phyloP scores from a whole-genome alignment of 2,797 vertebrate genomes.

The Taenioides sp. region DNA sequence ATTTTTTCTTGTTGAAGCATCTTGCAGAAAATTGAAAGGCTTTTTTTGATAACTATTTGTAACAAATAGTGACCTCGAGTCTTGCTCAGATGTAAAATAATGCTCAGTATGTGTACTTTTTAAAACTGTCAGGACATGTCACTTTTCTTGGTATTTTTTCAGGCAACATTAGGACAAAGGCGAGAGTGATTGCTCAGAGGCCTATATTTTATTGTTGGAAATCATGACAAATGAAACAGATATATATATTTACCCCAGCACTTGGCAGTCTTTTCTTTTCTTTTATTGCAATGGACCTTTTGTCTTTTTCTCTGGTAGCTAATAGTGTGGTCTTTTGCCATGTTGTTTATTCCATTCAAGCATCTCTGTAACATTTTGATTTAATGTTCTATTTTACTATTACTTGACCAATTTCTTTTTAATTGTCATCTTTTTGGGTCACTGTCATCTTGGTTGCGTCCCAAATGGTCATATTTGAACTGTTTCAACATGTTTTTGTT shows the following conservation, averaged over 20 bases:
- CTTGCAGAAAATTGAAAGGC: conserved; percentile 78
- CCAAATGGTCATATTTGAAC: conserved; percentile 81
- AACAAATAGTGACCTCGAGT: conserved; percentile 85
- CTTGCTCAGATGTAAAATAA: conserved; percentile 84
- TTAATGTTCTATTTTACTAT: conserved; percentile 80
- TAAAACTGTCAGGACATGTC: conserved; percentile 81
- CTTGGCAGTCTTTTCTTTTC: conserved; percentile 90
- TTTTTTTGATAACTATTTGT: conserved; percentile 89
- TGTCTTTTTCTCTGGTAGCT: conserved; percentile 89
- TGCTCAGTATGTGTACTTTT: conserved; percentile 83
- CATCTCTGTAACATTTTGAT: conserved; percentile 91
- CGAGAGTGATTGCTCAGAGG: conserved; percentile 79
- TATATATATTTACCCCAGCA: conserved; percentile 95
- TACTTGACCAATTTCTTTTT: conserved; percentile 77
- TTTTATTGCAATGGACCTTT: conserved; percentile 95
- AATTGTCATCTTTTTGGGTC: conserved; percentile 75
- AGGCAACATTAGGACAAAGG: conserved; percentile 81
- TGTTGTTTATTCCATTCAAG: conserved; percentile 94
- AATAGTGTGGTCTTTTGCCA: conserved; percentile 96
- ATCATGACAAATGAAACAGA: conserved; percentile 90
- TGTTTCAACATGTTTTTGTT: conserved; percentile 77
- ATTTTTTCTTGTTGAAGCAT: conserved; percentile 80
- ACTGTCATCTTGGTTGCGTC: conserved; percentile 82
- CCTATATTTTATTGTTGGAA: conserved; percentile 86
- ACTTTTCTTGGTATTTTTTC: conserved; percentile 84